These are phyloP conservation scores for Columba janthina DNA, from an alignment of 2,113 vertebrate genomes.

Conservation along the genomic window DNA sequence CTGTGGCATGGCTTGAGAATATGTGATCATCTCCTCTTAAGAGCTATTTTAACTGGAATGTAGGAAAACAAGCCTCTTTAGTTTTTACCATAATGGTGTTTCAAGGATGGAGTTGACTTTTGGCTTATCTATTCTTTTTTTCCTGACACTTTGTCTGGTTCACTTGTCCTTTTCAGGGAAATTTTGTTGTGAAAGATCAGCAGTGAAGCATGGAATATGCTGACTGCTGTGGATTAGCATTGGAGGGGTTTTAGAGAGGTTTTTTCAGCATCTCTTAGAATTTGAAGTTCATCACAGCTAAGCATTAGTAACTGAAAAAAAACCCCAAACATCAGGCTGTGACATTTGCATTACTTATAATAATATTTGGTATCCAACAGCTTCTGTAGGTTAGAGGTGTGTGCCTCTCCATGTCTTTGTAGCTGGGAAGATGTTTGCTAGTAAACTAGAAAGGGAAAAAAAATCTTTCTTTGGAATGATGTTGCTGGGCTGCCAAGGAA, in stretches of 20 bases:
- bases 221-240: neutral
- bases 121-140: neutral
- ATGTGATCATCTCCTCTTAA: neutral
- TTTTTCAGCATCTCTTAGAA: neutral
- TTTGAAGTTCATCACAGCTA: neutral
- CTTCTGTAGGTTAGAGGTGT: neutral
- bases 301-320: neutral
- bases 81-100: neutral
- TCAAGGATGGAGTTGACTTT: neutral
- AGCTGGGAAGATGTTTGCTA: neutral
- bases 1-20: neutral
- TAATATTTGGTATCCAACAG: neutral
- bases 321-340: too few species aligned
- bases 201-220: neutral
- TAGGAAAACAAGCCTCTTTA: neutral
- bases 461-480: neutral
- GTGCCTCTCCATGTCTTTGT: neutral
- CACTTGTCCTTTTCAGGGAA: neutral
- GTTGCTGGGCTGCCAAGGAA: neutral
- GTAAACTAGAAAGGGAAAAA: neutral
- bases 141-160: neutral
- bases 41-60: neutral
- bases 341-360: neutral
- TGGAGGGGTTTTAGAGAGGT: neutral
- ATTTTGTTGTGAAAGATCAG: neutral